Percentiles rank a stretch among this genome's conserved stretches.
These are phyloP conservation scores for Steinernema khuongi DNA, from an alignment of 1,140 invertebrate species.

Conservation along the genomic window DNA sequence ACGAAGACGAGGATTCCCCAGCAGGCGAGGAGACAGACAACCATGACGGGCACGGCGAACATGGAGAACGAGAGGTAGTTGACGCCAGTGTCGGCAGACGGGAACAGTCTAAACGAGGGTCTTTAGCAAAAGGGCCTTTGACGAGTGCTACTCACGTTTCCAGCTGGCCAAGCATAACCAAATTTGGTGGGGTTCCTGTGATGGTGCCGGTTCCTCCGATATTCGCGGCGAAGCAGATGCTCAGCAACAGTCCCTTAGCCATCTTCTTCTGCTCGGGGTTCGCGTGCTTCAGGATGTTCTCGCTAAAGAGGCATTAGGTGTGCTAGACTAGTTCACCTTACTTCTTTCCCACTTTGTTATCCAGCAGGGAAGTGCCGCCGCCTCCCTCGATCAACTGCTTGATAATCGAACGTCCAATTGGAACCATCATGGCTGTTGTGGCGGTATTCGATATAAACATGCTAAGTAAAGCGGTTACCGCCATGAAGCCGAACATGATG, in stretches of 20 bases:
- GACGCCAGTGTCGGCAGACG: constrained; percentile 49
- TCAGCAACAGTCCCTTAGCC: constrained; percentile 35
- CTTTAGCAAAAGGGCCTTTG: not conserved
- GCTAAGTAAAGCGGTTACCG: constrained; percentile 41
- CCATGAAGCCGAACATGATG: constrained; percentile 46
- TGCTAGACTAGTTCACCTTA: not conserved
- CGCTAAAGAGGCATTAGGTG: not conserved
- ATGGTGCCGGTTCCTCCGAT: constrained; percentile 61
- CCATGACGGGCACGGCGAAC: constrained; percentile 60
- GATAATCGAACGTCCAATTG: constrained; percentile 60
- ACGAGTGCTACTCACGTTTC: constrained; percentile 32
- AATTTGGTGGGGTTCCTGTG: constrained; percentile 61
- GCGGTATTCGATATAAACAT: constrained; percentile 63
- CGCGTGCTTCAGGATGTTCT: constrained; percentile 3
- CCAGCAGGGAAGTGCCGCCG: not conserved
- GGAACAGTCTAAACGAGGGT: constrained; percentile 34
- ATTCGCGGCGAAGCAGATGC: constrained; percentile 59
- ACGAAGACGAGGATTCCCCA: constrained; percentile 48
- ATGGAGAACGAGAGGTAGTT: constrained; percentile 61
- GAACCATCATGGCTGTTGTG: constrained; percentile 62
- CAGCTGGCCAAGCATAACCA: constrained; percentile 53
- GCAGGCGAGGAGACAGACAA: constrained; percentile 53
- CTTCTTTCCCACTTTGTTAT: not conserved
- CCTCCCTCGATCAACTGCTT: constrained; percentile 27
- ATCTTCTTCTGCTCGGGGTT: constrained; percentile 30